Evolutionary conservation across 2,797 vertebrate genomes (phyloP).

Genomic region (Semotilus atromaculatus): DNA sequence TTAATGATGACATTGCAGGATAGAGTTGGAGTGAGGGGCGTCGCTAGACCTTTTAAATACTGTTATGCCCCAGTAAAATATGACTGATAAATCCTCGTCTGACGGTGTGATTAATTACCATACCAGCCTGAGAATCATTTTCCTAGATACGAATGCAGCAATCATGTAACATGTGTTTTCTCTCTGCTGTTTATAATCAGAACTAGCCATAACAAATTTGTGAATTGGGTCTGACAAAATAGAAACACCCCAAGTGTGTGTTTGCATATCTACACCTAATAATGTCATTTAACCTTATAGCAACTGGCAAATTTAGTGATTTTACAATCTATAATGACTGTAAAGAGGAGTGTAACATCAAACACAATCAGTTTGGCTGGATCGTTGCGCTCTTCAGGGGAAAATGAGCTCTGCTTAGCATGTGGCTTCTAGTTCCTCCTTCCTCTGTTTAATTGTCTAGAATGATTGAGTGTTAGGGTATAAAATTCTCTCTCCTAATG

Average conservation of each 20-base stretch:
- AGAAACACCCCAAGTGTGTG: background rate
- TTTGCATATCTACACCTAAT: conserved; percentile 9
- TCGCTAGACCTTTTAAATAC: background rate
- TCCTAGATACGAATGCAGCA: too few species aligned
- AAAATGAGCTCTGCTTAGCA: conserved; percentile 27
- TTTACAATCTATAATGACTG: background rate
- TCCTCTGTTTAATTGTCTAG: conserved; percentile 49
- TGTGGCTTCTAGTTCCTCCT: conserved; percentile 34
- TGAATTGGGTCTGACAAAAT: background rate
- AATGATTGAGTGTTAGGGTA: conserved; percentile 54
- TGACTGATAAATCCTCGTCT: background rate
- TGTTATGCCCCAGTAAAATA: background rate
- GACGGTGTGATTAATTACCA: background rate
- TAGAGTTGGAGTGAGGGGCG: background rate
- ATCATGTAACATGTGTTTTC: background rate
- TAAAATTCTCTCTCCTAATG: conserved; percentile 47
- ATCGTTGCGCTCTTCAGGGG: background rate
- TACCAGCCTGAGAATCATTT: background rate
- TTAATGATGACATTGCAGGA: conserved; percentile 16
- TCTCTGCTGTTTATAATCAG: background rate
- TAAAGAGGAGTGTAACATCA: conserved; percentile 1
- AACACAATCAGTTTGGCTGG: conserved; percentile 9
- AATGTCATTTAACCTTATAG: background rate
- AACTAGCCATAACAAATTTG: background rate
- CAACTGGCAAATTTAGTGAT: background rate